Conservation (phyloP, 2,888 invertebrate genomes). For the Ochlodes sylvanus region DNA sequence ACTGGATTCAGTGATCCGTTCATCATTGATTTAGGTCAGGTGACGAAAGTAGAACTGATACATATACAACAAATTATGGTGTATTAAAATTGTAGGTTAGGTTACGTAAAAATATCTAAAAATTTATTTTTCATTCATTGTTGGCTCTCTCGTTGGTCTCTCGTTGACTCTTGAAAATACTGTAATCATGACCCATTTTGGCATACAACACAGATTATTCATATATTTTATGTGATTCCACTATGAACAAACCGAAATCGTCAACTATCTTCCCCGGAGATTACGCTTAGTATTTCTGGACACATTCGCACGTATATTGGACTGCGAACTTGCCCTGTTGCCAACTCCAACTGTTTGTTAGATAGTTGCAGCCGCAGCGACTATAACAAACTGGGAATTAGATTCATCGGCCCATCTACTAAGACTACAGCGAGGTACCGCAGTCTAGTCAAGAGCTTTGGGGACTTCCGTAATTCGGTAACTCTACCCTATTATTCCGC, state of each 20-base stretch:
- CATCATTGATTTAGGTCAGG: constrained; percentile 49
- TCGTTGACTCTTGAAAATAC: too few species aligned
- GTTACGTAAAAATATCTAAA: not conserved
- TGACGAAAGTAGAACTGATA: constrained; percentile 54
- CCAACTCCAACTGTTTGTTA: constrained; percentile 44
- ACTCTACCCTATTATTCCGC: constrained; percentile 64
- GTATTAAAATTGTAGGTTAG: not conserved
- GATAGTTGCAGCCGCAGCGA: constrained; percentile 49
- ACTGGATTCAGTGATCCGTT: constrained; percentile 61
- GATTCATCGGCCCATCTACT: constrained; percentile 56
- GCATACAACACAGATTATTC: not conserved
- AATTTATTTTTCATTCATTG: too few species aligned
- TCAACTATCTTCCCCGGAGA: constrained; percentile 15
- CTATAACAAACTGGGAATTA: constrained; percentile 52
- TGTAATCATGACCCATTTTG: not conserved
- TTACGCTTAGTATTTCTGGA: constrained; percentile 42
- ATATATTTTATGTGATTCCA: constrained; percentile 5
- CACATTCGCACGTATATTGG: constrained; percentile 33
- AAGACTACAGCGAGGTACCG: constrained; percentile 59
- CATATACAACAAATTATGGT: constrained; percentile 33
- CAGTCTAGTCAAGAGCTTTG: constrained; percentile 57
- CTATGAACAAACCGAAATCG: constrained; percentile 3
- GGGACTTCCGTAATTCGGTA: constrained; percentile 58
- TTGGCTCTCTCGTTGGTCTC: too few species aligned
- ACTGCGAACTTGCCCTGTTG: constrained; percentile 23